Conservation (phyloP, 2,797 vertebrate species). For the Acipenser transmontanus region DNA sequence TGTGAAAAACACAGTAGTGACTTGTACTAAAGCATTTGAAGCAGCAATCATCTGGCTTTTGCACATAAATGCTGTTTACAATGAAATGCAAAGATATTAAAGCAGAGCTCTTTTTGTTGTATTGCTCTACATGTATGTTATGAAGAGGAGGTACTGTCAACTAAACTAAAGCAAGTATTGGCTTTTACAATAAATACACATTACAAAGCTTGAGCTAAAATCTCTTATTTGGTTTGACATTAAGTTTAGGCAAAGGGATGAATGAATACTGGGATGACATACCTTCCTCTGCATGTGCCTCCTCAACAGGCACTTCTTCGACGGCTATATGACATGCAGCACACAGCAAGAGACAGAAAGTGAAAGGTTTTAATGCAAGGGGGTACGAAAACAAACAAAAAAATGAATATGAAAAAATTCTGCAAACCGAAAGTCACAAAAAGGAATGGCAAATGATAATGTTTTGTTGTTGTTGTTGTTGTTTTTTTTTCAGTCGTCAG, state of each 20-base stretch:
- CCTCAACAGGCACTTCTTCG: slow-evolving; percentile 53
- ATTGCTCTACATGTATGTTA: slow-evolving; percentile 15
- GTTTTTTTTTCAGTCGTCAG: too few relatives aligned
- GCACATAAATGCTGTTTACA: too few relatives aligned
- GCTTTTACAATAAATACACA: too few relatives aligned
- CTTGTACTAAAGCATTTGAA: too few relatives aligned
- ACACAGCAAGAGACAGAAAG: slow-evolving; percentile 46
- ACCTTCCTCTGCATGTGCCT: slow-evolving; percentile 70
- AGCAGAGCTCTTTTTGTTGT: too few relatives aligned
- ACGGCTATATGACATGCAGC: slow-evolving; percentile 57
- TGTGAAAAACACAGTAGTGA: too few relatives aligned
- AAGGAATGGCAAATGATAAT: too few relatives aligned
- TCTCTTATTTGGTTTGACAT: neutral
- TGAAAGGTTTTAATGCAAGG: slow-evolving; percentile 13
- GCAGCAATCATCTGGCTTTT: too few relatives aligned
- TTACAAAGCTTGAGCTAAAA: neutral
- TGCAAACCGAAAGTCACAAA: too few relatives aligned
- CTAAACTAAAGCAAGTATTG: slow-evolving; percentile 13
- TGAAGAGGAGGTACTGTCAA: slow-evolving; percentile 42
- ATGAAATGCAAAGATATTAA: too few relatives aligned
- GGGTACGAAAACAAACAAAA: slow-evolving; percentile 16
- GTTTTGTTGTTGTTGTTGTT: too few relatives aligned
- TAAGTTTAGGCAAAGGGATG: slow-evolving; percentile 33
- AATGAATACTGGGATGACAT: slow-evolving; percentile 61
- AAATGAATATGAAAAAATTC: slow-evolving; percentile 11